These are phyloP conservation scores for Oryzias javanicus DNA, from an alignment of 2,113 vertebrate species.

Conservation along the genomic window DNA sequence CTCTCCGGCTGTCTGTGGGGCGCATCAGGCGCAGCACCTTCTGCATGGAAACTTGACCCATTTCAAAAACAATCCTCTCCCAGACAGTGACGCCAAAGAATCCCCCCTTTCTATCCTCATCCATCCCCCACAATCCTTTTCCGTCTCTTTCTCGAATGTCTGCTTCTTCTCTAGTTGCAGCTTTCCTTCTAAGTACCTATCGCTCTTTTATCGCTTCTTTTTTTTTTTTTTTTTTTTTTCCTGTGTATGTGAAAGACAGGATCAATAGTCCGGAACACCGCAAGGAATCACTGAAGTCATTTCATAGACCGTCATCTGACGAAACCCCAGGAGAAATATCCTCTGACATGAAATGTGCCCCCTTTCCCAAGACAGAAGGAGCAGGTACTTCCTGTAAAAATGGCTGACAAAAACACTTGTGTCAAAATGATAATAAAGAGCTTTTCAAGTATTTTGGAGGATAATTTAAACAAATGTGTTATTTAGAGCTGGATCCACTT, in stretches of 20 bases:
- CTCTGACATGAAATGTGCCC: neutral
- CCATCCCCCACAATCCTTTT: conserved; percentile 17
- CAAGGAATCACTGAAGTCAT: neutral
- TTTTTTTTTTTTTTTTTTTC: rapidly evolving
- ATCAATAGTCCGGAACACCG: neutral
- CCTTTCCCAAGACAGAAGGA: neutral
- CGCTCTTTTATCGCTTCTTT: conserved; percentile 4
- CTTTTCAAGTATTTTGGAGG: too few species aligned
- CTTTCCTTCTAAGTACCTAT: conserved; percentile 27
- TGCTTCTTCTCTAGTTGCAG: conserved; percentile 19
- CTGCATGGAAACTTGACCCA: conserved; percentile 42
- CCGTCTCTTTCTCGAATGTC: conserved; percentile 21
- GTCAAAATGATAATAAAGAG: too few species aligned
- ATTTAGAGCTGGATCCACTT: too few species aligned
- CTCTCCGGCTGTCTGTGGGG: conserved; percentile 47
- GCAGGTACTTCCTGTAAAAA: neutral
- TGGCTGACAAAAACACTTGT: neutral
- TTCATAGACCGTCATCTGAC: neutral
- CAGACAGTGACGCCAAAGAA: conserved; percentile 31
- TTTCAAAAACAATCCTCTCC: conserved; percentile 63
- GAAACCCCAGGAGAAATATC: neutral
- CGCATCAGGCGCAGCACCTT: conserved; percentile 33
- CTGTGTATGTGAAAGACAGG: conserved; percentile 14
- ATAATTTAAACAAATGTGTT: too few species aligned
- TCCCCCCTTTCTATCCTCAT: conserved; percentile 15